These are phyloP conservation scores for Coptodon bakossiorum DNA, from an alignment of 2,113 vertebrate species.

Conservation along the genomic window DNA sequence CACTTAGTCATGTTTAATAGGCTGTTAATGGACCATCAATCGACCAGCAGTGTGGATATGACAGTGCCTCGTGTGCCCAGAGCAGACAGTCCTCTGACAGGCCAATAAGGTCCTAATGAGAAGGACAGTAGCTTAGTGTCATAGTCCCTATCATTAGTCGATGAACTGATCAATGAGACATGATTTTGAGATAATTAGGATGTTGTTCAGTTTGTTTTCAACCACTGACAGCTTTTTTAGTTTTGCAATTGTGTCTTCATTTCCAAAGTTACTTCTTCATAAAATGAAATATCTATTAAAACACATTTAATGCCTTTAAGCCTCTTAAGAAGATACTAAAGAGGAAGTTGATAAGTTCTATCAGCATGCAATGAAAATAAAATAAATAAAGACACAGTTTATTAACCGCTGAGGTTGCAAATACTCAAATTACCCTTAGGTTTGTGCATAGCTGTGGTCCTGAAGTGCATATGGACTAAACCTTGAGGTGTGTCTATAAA, in stretches of 20 bases:
- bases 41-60: constrained; percentile 60
- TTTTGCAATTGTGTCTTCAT: background rate
- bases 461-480: background rate
- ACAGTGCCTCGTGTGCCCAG: constrained; percentile 43
- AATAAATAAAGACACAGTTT: background rate
- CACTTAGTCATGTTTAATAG: constrained; percentile 66
- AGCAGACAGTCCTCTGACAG: constrained; percentile 51
- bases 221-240: background rate
- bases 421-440: background rate
- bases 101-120: constrained; percentile 62
- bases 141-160: constrained; percentile 41
- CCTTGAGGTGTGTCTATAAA: background rate
- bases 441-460: background rate
- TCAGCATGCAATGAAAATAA: background rate
- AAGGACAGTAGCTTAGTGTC: constrained; percentile 50
- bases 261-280: background rate
- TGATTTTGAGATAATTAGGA: constrained; percentile 42
- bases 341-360: background rate
- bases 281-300: background rate
- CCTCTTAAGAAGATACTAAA: background rate
- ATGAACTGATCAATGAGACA: constrained; percentile 60
- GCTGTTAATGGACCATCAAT: constrained; percentile 69
- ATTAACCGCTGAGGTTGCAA: background rate
- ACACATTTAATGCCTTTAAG: background rate
- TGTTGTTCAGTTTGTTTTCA: constrained; percentile 25